phyloP scores from a whole-genome alignment of 1,140 invertebrate genomes.

The Drosophila orosa region DNA sequence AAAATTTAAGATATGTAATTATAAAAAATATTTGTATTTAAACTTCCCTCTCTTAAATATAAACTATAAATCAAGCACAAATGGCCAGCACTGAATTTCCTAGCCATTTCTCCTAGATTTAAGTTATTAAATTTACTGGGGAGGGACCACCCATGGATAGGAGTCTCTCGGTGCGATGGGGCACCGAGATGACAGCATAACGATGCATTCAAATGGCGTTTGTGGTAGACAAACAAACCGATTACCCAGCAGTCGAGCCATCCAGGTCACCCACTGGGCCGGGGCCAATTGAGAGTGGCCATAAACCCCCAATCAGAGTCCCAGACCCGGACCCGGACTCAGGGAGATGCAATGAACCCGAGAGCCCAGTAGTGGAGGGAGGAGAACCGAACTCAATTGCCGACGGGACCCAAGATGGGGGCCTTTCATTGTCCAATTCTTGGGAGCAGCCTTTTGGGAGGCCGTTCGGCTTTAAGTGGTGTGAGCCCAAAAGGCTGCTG shows the following conservation, averaged over 20 bases:
- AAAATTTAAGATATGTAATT: no score
- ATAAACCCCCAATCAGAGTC: conserved; percentile 25
- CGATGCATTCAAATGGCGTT: conserved; percentile 68
- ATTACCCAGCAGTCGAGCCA: conserved; percentile 71
- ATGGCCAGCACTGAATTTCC: not conserved
- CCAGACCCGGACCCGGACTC: conserved; percentile 5
- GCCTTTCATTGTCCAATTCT: conserved; percentile 17
- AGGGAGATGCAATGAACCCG: conserved; percentile 41
- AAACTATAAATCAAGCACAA: not conserved
- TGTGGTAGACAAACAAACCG: conserved; percentile 74
- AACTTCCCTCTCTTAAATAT: not conserved
- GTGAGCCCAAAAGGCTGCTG: conserved; percentile 31
- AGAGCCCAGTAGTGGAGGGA: conserved; percentile 1
- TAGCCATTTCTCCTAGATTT: conserved; percentile 3
- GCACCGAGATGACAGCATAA: conserved; percentile 62
- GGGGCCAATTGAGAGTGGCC: conserved; percentile 45
- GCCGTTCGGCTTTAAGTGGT: conserved; percentile 11
- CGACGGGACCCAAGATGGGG: not conserved
- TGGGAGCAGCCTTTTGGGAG: conserved; percentile 55
- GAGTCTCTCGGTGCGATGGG: conserved; percentile 1
- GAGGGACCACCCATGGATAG: conserved; percentile 16
- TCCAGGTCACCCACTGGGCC: conserved; percentile 53
- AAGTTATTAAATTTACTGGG: conserved; percentile 46
- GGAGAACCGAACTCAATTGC: not conserved
- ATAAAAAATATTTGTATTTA: not conserved